Evolutionary conservation across 64 coral and sea anemone genomes (phyloP).

Genomic region (Pocillopora damicornis): DNA sequence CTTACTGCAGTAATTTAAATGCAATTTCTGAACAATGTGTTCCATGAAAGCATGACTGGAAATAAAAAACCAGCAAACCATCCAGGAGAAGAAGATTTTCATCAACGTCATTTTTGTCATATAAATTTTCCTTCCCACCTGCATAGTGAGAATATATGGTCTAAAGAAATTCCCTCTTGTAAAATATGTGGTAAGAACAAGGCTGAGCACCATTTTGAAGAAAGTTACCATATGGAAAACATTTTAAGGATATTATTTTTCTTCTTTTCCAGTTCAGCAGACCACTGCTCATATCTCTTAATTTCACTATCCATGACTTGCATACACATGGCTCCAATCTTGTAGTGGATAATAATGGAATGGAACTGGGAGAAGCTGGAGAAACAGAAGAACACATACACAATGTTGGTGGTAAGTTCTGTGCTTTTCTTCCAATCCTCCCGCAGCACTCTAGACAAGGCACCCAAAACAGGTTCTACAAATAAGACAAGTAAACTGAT

Average conservation of each 20-base stretch:
- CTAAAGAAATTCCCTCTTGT: too few species aligned
- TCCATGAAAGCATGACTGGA: too few species aligned
- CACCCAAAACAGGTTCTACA: constrained; percentile 90
- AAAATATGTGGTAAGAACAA: too few species aligned
- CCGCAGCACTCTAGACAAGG: constrained; percentile 81
- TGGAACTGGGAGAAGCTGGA: constrained; percentile 99
- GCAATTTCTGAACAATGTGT: too few species aligned
- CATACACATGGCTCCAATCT: constrained; percentile 96
- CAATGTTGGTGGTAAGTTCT: constrained; percentile 96
- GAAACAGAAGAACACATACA: constrained; percentile 98
- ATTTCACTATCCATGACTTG: constrained; percentile 92
- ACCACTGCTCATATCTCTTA: constrained; percentile 80
- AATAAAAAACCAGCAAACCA: too few species aligned
- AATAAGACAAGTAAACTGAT: neutral
- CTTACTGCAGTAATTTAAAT: too few species aligned
- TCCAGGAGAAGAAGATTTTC: too few species aligned
- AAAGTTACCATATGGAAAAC: neutral
- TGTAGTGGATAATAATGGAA: constrained; percentile 87
- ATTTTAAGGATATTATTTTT: constrained; percentile 87
- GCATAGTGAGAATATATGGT: too few species aligned
- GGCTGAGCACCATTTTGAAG: too few species aligned
- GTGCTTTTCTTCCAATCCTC: constrained; percentile 97
- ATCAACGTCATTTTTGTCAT: too few species aligned
- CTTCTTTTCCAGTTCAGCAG: constrained; percentile 92
- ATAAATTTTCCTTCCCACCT: too few species aligned